phyloP scores from a whole-genome alignment of 2,888 invertebrate species.

The Trissonchulus latispiculum region DNA sequence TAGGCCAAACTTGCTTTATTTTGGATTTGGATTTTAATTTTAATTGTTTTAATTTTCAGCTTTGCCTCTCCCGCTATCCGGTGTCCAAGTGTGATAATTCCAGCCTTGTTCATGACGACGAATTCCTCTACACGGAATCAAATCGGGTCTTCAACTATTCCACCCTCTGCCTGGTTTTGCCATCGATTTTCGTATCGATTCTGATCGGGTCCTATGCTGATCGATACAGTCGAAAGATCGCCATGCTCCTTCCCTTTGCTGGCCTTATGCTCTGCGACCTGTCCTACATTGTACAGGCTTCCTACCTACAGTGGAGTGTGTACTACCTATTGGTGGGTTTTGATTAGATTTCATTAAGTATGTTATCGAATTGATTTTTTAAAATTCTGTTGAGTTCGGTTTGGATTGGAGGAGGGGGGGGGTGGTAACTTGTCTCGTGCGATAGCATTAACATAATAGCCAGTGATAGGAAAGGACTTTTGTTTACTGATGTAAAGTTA shows the following conservation, averaged over 20 bases:
- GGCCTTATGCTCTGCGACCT: conserved; percentile 39
- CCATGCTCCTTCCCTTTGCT: conserved; percentile 44
- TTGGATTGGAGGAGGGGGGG: no score
- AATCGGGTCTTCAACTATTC: conserved; percentile 43
- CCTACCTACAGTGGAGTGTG: conserved; percentile 35
- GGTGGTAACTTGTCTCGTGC: no score
- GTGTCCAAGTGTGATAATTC: conserved; percentile 31
- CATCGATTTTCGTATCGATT: conserved; percentile 37
- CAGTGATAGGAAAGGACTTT: no score
- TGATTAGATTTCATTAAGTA: no score
- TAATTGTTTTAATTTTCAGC: no score
- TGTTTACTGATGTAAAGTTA: no score
- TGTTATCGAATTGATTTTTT: no score
- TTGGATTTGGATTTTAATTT: no score
- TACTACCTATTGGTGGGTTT: conserved; percentile 36
- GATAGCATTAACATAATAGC: no score
- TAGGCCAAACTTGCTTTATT: no score
- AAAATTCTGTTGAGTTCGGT: no score
- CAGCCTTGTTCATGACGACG: conserved; percentile 32
- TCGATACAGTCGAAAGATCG: conserved; percentile 44
- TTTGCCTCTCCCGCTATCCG: conserved; percentile 26
- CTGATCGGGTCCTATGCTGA: conserved; percentile 35
- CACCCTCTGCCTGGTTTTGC: conserved; percentile 41
- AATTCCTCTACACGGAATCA: conserved; percentile 41
- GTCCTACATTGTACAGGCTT: conserved; percentile 41